Base-by-base conservation (phyloP, 2,888 invertebrate species). In the Poecilobothrus nobilitatus region DNA sequence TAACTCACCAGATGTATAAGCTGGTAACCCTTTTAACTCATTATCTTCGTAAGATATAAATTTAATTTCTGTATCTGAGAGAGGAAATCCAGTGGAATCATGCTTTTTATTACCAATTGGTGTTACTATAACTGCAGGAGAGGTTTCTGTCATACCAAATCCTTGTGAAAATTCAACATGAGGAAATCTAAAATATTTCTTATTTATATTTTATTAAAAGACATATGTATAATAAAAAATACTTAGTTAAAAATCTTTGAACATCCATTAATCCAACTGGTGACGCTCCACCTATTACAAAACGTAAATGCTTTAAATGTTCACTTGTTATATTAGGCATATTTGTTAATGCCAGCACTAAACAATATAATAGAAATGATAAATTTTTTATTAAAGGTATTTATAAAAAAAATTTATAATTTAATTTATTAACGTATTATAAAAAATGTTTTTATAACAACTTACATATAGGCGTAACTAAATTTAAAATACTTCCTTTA, bases 391-490 rank as follows among this genome's bases (percentile, higher is more conserved):
- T 27, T n/a, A n/a, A n/a, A n/a, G n/a, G n/a, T n/a, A n/a, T n/a
- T n/a, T n/a, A n/a, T 72, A 61, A 18, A 41, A n/a, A n/a, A n/a
- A n/a, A 5, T 27, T 27, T 4, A 27, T 27, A 4, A 5, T 27
- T 27, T 27, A 27, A 27, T 27, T 27, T 27, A 4, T 27, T 27
- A 27, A 27, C 27, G 27, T 27, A n/a, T n/a, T n/a, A n/a, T n/a
- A n/a, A n/a, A n/a, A n/a, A n/a, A n/a, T n/a, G n/a, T n/a, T n/a
- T n/a, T n/a, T 7, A 34, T 7, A 34, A 34, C 6, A 53, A 71
- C 85, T 84, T 79, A 89, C 89, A 86, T 69, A 95, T 86, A 20
- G 94, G 94, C 6, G 95, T 94, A 10, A 93, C 94, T 2, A 90
- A 78, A 73, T 89, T 89, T 5, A 92, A 78, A 63, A 88, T 73